Percentiles rank a stretch among this genome's conserved stretches.
These are phyloP conservation scores for Eolophus roseicapilla DNA, from an alignment of 2,113 vertebrate species.

Conservation along the genomic window DNA sequence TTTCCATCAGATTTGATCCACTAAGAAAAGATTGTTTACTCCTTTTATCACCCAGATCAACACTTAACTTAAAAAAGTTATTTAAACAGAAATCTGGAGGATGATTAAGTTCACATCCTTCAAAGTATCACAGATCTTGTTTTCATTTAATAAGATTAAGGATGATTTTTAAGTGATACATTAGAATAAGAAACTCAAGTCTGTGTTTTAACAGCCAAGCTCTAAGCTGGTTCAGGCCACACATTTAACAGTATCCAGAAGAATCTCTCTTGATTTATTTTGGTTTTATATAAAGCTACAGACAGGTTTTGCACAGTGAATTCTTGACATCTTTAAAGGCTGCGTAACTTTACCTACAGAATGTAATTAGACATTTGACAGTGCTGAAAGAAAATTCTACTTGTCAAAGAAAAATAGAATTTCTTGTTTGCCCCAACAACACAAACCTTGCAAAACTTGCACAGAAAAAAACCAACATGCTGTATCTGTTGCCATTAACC, in stretches of 20 bases:
- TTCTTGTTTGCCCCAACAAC: not conserved
- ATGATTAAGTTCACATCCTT: not conserved
- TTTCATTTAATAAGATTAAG: conserved; percentile 21
- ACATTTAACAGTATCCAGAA: not conserved
- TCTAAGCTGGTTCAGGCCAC: not conserved
- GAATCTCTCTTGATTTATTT: conserved; percentile 9
- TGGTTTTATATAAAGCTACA: not conserved
- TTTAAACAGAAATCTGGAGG: not conserved
- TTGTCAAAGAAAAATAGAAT: not conserved
- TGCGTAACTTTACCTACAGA: conserved; percentile 2
- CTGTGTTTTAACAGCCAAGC: not conserved
- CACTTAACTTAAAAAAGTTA: not conserved
- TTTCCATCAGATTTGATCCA: not conserved
- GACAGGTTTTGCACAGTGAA: conserved; percentile 2
- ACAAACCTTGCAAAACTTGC: conserved; percentile 19
- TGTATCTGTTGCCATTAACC: conserved; percentile 3
- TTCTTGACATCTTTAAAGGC: conserved; percentile 16
- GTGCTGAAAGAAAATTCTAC: not conserved
- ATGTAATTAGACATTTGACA: conserved; percentile 52
- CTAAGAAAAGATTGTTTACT: not conserved
- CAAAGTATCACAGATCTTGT: not conserved
- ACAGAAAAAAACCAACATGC: not conserved
- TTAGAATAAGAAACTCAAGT: conserved; percentile 13
- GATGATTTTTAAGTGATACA: conserved; percentile 1
- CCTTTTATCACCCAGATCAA: not conserved